Percentiles rank a stretch among this genome's conserved stretches.
These are phyloP conservation scores for Mobula hypostoma DNA, from an alignment of 2,113 vertebrate genomes.

Conservation along the genomic window DNA sequence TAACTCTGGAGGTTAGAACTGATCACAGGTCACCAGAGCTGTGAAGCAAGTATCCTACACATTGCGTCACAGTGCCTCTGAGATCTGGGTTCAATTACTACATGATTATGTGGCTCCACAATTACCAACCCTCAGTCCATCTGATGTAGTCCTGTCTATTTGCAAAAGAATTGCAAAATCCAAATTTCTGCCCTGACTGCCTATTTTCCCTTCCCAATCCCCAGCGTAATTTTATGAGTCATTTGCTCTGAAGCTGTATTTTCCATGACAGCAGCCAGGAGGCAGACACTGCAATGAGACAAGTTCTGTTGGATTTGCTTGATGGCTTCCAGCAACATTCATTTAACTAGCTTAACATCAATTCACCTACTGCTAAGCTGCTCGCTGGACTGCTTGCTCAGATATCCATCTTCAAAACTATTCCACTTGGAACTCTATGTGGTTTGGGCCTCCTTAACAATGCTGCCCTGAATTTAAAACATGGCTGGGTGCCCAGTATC, in stretches of 20 bases:
- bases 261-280: neutral
- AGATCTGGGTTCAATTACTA: neutral
- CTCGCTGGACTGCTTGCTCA: neutral
- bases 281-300: neutral
- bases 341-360: neutral
- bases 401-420: constrained; percentile 20
- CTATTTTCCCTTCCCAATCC: neutral
- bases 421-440: neutral
- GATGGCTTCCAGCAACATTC: neutral
- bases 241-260: neutral
- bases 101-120: neutral
- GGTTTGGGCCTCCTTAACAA: too few relatives aligned
- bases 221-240: neutral
- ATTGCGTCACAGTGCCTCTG: neutral
- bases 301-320: neutral
- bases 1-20: too few relatives aligned
- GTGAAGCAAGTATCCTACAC: too few relatives aligned
- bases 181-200: neutral
- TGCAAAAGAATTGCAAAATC: neutral
- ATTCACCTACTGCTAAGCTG: neutral
- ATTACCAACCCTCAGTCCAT: neutral
- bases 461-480: constrained; percentile 23
- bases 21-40: too few relatives aligned
- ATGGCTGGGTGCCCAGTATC: constrained; percentile 7
- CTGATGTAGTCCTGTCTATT: neutral